phyloP scores from a whole-genome alignment of 2,113 vertebrate species.

The Camelus bactrianus region DNA sequence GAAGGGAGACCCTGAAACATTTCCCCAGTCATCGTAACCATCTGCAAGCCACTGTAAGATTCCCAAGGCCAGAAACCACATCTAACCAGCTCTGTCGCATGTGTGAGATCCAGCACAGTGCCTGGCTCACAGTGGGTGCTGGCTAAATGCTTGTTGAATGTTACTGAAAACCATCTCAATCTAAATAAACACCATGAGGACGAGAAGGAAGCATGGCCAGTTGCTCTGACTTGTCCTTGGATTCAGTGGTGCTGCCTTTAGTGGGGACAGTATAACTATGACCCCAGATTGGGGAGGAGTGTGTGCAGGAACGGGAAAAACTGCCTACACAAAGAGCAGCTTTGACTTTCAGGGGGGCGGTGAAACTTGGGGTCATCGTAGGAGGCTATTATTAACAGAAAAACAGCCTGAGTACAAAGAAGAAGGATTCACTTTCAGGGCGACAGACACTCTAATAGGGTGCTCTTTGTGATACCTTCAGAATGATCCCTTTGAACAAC shows the following conservation, averaged over 20 bases:
- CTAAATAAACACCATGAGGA: slow-evolving; percentile 16
- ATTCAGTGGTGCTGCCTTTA: not conserved
- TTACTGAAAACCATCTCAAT: not conserved
- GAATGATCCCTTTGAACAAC: slow-evolving; percentile 67
- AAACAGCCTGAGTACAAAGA: slow-evolving; percentile 73
- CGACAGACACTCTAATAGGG: slow-evolving; percentile 62
- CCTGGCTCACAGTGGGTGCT: not conserved
- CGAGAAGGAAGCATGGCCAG: not conserved
- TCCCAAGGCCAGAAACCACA: not conserved
- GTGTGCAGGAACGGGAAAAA: not conserved
- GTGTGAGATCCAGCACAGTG: not conserved
- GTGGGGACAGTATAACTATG: not conserved
- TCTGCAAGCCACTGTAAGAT: not conserved
- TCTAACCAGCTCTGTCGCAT: not conserved
- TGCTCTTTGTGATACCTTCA: slow-evolving; percentile 72
- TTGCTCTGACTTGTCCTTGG: not conserved
- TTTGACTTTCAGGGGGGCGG: slow-evolving; percentile 47
- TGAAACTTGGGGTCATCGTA: slow-evolving; percentile 60
- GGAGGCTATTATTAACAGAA: slow-evolving; percentile 70
- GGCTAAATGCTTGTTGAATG: not conserved
- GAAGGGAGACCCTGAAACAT: not conserved
- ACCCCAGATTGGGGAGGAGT: not conserved
- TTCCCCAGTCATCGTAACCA: not conserved
- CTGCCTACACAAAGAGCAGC: slow-evolving; percentile 41
- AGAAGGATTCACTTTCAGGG: slow-evolving; percentile 66